Evolutionary conservation across 2,888 invertebrate species (phyloP), one percentile per base, ranked within the genome.

Genomic region (Nasonia oneida): DNA sequence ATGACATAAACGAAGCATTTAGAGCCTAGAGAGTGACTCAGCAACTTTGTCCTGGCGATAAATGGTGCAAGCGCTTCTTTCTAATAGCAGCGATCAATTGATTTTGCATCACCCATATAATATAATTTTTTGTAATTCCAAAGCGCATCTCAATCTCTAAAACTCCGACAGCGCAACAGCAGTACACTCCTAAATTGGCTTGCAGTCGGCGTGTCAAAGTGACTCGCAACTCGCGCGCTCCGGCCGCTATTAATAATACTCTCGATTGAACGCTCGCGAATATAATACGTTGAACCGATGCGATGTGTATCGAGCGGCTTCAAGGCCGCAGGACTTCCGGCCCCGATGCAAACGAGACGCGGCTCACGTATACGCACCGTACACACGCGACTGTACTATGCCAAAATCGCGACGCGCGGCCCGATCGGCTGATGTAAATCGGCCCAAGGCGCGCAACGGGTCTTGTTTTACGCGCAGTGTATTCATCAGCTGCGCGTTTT

Each of bases 321-420:
- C 64, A 82, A 79, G 84, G 84, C 29, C 64, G 61, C 74, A 29
- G 29, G 47, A 78, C 73, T 83, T 83, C 83, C 83, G 78, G 78
- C 71, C 78, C 47, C 61, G 37, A 57, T 12, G 42, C 29, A 42
- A 70, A 71, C 57, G 42, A 77, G 33, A n/a, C 53, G 50, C 5
- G 29, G 37, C 14, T 61, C 74, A 53, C 50, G 50, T 37, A 47
- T 67, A 42, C 42, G 23, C 15, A 18, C 8, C 3, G 14, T 23
- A 23, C 10, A 33, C 33, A 71, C 33, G 15, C 33, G n/a, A 33
- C 8, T 8, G 14, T 67, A 67, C 5, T 47, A 67, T 29, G 47
- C 73, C 47, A 47, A 42, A 47, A 47, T 73, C 47, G 1, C n/a
- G 3, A 0, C 67, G 14, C 67, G 67, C 33, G 67, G 29, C 64